A percentile compares a stretch with the other conserved stretches of the same genome.
These are phyloP conservation scores for Callipepla squamata DNA, from an alignment of 2,113 vertebrate genomes.

Conservation along the genomic window DNA sequence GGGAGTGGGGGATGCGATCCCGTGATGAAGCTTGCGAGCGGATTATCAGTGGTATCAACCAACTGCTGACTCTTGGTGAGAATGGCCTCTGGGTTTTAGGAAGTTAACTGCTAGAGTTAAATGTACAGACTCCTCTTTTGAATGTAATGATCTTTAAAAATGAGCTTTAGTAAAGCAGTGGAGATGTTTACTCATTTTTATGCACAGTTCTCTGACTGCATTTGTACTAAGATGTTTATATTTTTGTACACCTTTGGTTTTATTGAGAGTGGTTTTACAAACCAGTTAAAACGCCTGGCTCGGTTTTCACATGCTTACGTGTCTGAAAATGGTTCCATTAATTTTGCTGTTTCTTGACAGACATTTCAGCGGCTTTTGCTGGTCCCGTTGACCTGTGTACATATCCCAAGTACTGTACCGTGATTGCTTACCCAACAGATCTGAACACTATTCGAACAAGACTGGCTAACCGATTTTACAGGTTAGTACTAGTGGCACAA, in stretches of 20 bases:
- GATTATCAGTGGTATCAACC: constrained; percentile 87
- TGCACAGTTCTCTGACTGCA: background rate
- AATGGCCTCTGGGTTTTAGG: background rate
- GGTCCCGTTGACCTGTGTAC: constrained; percentile 91
- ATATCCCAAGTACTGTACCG: constrained; percentile 93
- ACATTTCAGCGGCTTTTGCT: constrained; percentile 91
- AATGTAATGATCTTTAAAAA: background rate
- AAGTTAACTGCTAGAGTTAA: background rate
- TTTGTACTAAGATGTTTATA: background rate
- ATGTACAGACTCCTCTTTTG: background rate
- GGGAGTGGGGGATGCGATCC: constrained; percentile 89
- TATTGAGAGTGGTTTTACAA: background rate
- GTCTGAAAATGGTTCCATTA: background rate
- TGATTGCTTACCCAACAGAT: constrained; percentile 95
- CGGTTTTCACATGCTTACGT: background rate
- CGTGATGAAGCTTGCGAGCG: constrained; percentile 91
- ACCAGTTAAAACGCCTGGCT: background rate
- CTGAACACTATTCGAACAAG: constrained; percentile 91
- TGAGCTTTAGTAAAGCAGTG: background rate
- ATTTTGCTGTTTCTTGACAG: constrained; percentile 72
- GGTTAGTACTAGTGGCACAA: constrained; percentile 75
- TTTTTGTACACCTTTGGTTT: background rate
- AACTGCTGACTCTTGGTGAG: constrained; percentile 90
- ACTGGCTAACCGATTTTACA: constrained; percentile 92
- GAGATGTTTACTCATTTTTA: accelerated